Evolutionary conservation across 2,797 vertebrate species (phyloP), one percentile per base, ranked within the genome.

Genomic region (Prionace glauca): DNA sequence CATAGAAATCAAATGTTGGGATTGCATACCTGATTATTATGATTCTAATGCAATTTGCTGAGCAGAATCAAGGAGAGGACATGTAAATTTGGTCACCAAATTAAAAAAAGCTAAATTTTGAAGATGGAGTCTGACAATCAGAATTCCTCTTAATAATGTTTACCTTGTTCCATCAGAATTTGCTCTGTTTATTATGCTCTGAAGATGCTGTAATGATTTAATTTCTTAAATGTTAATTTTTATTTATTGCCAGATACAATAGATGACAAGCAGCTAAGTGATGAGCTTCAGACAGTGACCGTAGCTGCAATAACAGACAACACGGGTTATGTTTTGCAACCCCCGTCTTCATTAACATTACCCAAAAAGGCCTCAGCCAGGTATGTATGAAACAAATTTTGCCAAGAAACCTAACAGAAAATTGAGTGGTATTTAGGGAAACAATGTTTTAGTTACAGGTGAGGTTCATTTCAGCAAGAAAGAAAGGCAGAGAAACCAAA

Each of bases 221-320:
- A 95, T 20, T 56, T 77, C 16, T 18, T 56, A n/a, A 32, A 56
- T 56, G 41, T 50, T 50, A n/a, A 56, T 41, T 95, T 95, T 18
- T 95, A 96, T 22, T 96, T 96, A 87, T 96, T 96, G 96, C 94
- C 97, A 98, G 97, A 96, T 93, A 60, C 96, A 96, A 96, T 62
- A 0, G 97, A 98, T 96, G 98, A 97, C 96, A 98, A 97, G 95
- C 45, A 88, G 96, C 96, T n/a, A 96, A 96, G 96, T 81, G 97
- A 97, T 96, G 97, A 96, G 90, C 96, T 97, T 95, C 96, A 97
- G 96, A 95, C 97, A 45, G 95, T 97, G 91, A 96, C 97, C 0
- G 96, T 97, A 96, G 97, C 97, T 96, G 96, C 97, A 95, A 20
- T 97, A 95, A 96, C 96, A 96, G 97, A 98, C 74, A 96, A 69